phyloP scores from a whole-genome alignment of 2,888 invertebrate genomes.

The Ophonus ardosiacus region DNA sequence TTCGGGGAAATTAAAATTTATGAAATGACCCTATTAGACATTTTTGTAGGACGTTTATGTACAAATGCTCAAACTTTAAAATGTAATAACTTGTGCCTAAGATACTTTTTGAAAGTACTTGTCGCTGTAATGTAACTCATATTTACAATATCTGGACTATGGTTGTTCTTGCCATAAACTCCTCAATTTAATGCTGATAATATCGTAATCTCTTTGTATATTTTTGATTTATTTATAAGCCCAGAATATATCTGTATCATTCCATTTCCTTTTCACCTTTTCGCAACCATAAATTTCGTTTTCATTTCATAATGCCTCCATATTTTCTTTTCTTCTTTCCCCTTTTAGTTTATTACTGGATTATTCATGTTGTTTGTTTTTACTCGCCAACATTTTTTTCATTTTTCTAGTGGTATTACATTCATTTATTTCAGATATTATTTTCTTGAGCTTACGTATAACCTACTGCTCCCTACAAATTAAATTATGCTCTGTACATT shows the following conservation, averaged over 20 bases:
- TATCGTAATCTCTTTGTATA: conserved; percentile 24
- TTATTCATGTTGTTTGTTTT: conserved; percentile 41
- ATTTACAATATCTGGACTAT: not conserved
- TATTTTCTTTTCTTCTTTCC: conserved; percentile 37
- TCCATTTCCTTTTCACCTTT: conserved; percentile 9
- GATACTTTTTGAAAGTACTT: too few relatives aligned
- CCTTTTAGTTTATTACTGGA: conserved; percentile 44
- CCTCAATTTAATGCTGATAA: not conserved
- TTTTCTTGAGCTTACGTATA: not conserved
- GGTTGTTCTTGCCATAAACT: not conserved
- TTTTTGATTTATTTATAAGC: not conserved
- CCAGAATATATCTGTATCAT: conserved; percentile 25
- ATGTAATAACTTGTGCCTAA: too few relatives aligned
- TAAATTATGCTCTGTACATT: too few relatives aligned
- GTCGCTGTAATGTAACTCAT: not conserved
- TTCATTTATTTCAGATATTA: conserved; percentile 12
- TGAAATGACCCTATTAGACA: too few relatives aligned
- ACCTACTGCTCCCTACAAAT: not conserved
- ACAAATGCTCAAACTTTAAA: too few relatives aligned
- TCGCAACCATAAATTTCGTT: conserved; percentile 35
- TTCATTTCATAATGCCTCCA: conserved; percentile 38
- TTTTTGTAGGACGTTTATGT: too few relatives aligned
- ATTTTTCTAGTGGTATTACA: conserved; percentile 20
- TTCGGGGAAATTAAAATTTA: too few relatives aligned
- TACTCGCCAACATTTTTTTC: not conserved